phyloP scores from a whole-genome alignment of 2,113 vertebrate species.

The Rhabdomys dilectus region DNA sequence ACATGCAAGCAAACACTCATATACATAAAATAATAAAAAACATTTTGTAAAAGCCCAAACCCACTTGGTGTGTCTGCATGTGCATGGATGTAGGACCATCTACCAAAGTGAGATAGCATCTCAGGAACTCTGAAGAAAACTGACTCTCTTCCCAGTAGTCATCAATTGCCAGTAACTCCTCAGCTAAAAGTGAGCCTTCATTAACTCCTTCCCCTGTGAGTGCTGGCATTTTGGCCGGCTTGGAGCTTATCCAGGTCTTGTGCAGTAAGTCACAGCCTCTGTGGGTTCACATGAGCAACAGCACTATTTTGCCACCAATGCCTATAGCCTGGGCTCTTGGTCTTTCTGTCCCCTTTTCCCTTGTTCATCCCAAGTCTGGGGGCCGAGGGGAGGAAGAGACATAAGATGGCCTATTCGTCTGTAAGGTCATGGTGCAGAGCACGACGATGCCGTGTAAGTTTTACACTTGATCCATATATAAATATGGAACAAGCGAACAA shows the following conservation, averaged over 20 bases:
- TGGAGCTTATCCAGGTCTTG: not conserved
- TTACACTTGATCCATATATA: not conserved
- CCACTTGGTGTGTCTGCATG: not conserved
- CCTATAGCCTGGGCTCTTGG: not conserved
- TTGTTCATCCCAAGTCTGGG: too few species aligned
- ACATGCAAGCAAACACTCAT: not conserved
- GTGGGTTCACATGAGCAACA: too few species aligned
- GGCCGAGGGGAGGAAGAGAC: not conserved
- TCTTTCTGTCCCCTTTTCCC: too few species aligned
- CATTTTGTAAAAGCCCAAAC: not conserved
- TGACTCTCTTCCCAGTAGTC: not conserved
- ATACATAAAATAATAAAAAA: not conserved
- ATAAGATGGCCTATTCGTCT: not conserved
- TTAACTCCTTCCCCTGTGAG: too few species aligned
- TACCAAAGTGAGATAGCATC: too few species aligned
- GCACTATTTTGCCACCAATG: too few species aligned
- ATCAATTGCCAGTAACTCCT: not conserved
- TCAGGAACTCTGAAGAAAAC: not conserved
- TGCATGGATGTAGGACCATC: too few species aligned
- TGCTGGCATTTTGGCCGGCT: not conserved
- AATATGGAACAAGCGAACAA: not conserved
- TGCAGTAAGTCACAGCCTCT: not conserved
- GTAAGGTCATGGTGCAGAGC: not conserved
- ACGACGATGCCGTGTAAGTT: not conserved
- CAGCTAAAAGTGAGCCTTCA: not conserved